Conservation (phyloP, 2,797 vertebrate species). For the Miichthys miiuy region DNA sequence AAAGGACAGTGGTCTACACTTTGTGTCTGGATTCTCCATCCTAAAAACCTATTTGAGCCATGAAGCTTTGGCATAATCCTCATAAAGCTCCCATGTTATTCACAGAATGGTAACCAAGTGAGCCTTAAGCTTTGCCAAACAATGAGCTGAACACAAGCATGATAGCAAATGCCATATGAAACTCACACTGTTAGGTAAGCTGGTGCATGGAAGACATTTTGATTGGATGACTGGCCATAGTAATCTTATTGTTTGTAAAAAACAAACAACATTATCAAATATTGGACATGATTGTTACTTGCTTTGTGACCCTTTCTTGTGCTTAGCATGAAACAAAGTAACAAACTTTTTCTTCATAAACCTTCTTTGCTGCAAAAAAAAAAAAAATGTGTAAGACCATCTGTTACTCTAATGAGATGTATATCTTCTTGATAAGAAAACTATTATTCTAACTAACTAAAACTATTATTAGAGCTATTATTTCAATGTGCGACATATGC, state of each 20-base stretch:
- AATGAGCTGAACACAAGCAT: constrained; percentile 66
- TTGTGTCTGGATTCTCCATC: constrained; percentile 66
- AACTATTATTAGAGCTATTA: too few species aligned
- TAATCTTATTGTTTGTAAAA: constrained; percentile 42
- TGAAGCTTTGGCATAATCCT: constrained; percentile 78
- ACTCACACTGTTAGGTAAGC: constrained; percentile 59
- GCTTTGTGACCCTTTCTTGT: not conserved
- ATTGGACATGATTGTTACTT: constrained; percentile 8
- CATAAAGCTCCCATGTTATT: constrained; percentile 75
- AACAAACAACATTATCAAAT: constrained; percentile 45
- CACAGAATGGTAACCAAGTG: constrained; percentile 74
- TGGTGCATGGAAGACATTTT: constrained; percentile 43
- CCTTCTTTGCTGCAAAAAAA: not conserved
- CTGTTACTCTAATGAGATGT: too few species aligned
- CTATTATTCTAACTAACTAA: too few species aligned
- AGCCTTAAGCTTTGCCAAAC: constrained; percentile 71
- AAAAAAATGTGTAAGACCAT: too few species aligned
- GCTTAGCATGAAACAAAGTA: not conserved
- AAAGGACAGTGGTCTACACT: constrained; percentile 75
- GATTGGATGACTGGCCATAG: constrained; percentile 33
- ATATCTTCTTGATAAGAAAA: too few species aligned
- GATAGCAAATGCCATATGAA: constrained; percentile 65
- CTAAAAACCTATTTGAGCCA: constrained; percentile 78
- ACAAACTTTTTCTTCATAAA: not conserved
- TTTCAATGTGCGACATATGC: too few species aligned